phyloP scores from a whole-genome alignment of 2,797 vertebrate genomes.

The Muraenolepis orangiensis region DNA sequence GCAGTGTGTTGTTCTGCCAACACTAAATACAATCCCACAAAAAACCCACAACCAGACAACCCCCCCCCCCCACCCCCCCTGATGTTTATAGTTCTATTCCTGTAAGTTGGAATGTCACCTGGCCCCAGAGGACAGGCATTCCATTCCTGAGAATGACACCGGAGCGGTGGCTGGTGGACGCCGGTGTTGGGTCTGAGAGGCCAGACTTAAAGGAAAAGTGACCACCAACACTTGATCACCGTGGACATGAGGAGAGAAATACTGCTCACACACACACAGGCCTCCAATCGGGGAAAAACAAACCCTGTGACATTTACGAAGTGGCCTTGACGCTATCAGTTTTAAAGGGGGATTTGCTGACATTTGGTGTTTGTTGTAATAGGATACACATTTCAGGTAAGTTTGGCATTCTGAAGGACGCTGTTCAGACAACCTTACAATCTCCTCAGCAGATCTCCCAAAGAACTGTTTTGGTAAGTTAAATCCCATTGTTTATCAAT shows the following conservation, averaged over 20 bases:
- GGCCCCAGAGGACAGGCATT: conserved; percentile 26
- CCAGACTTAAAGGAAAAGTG: conserved; percentile 17
- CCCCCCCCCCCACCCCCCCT: too few relatives aligned
- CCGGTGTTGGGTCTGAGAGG: background rate
- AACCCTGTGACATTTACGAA: conserved; percentile 45
- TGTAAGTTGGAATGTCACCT: conserved; percentile 13
- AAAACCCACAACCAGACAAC: background rate
- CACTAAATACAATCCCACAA: background rate
- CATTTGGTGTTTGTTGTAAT: background rate
- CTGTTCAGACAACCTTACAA: background rate
- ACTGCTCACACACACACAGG: conserved; percentile 16
- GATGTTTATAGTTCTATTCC: background rate
- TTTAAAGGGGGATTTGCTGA: background rate
- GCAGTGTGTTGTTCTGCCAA: background rate
- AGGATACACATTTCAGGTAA: background rate
- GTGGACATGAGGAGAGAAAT: conserved; percentile 14
- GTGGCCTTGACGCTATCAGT: background rate
- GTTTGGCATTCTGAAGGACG: background rate
- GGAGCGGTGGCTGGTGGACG: conserved; percentile 6
- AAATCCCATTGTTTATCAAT: background rate
- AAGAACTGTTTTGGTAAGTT: background rate
- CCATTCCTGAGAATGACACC: conserved; percentile 20
- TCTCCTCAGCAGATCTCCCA: background rate
- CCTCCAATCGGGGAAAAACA: conserved; percentile 17
- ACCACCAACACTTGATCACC: conserved; percentile 27